These are phyloP conservation scores for Halocaridina rubra DNA, from an alignment of 2,888 invertebrate species.

Conservation along the genomic window DNA sequence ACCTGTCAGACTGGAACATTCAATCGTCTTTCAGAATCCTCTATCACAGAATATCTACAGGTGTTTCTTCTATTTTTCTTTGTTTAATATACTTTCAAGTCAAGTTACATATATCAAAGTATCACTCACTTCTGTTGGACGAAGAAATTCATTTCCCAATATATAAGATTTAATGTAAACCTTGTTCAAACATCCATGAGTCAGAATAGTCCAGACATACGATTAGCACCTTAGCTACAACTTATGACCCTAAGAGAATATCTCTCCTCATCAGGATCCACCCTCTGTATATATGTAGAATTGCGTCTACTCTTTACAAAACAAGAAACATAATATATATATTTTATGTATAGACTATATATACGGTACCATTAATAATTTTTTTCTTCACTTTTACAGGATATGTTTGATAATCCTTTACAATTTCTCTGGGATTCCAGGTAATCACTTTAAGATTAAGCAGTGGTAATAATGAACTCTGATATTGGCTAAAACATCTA, in stretches of 20 bases:
- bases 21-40: not conserved
- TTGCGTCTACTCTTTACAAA: slow-evolving; percentile 11
- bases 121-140: not conserved
- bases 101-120: no score
- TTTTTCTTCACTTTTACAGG: not conserved
- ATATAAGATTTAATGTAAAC: not conserved
- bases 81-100: no score
- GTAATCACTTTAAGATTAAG: not conserved
- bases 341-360: slow-evolving; percentile 16
- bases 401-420: slow-evolving; percentile 31
- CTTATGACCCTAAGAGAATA: not conserved
- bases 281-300: not conserved
- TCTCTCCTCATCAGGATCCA: not conserved
- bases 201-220: no score
- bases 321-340: slow-evolving; percentile 8
- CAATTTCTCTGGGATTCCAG: not conserved
- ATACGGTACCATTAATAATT: not conserved
- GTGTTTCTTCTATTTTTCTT: not conserved
- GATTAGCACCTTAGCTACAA: not conserved
- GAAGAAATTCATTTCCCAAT: not conserved
- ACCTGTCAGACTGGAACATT: not conserved
- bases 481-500: not conserved
- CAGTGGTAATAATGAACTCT: not conserved
- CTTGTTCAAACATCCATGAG: not conserved
- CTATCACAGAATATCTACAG: no score